These are phyloP conservation scores for Odontamblyopus rebecca DNA, from an alignment of 2,797 vertebrate genomes.

Conservation along the genomic window DNA sequence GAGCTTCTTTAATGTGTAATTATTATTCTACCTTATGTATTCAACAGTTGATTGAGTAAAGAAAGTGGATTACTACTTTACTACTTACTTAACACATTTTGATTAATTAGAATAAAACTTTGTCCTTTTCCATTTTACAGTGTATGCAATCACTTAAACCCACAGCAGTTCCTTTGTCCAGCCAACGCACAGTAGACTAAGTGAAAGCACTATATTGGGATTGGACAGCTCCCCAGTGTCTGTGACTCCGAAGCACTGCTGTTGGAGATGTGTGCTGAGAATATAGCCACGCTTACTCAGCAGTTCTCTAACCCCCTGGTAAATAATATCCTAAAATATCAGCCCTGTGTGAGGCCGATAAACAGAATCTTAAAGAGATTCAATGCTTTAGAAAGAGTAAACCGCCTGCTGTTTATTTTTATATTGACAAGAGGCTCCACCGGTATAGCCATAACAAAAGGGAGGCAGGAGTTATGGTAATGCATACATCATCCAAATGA, in stretches of 20 bases:
- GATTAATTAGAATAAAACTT: no score
- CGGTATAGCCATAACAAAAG: not conserved
- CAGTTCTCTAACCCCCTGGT: conserved; percentile 18
- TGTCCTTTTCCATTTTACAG: no score
- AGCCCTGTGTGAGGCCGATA: conserved; percentile 20
- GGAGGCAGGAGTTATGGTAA: not conserved
- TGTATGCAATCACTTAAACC: not conserved
- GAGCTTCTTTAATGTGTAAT: no score
- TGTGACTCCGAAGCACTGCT: conserved; percentile 21
- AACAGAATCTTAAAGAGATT: not conserved
- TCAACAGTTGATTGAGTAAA: no score
- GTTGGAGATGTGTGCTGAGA: conserved; percentile 24
- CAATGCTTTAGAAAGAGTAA: not conserved
- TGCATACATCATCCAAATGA: not conserved
- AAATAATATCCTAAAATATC: conserved; percentile 13
- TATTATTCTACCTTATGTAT: no score
- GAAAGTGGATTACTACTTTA: not conserved
- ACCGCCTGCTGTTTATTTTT: conserved; percentile 12
- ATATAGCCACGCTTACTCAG: conserved; percentile 19
- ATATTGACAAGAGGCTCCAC: not conserved
- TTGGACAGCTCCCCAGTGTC: conserved; percentile 25
- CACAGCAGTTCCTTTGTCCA: not conserved
- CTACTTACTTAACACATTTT: not conserved
- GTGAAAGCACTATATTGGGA: conserved; percentile 23
- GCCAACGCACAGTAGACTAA: conserved; percentile 1